Conservation (phyloP, 1,140 invertebrate genomes). For the Brachionus koreanus region DNA sequence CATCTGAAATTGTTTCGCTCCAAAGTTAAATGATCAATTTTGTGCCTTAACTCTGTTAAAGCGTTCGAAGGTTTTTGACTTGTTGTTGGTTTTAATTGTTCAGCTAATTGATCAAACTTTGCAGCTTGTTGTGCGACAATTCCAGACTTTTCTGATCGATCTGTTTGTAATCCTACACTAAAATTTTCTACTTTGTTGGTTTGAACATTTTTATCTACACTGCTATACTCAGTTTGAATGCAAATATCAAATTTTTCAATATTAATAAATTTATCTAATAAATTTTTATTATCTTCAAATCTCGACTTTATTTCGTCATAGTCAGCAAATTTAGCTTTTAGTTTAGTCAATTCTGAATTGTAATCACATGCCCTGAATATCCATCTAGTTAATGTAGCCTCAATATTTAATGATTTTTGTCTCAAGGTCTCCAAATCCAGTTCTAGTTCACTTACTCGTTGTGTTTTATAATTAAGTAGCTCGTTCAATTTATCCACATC, state of each 20-base stretch:
- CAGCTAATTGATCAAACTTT: slow-evolving; percentile 3
- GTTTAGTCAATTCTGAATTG: slow-evolving; percentile 19
- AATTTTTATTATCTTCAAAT: not conserved
- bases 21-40: slow-evolving; percentile 25
- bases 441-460: slow-evolving; percentile 12
- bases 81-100: not conserved
- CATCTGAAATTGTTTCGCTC: not conserved
- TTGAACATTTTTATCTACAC: not conserved
- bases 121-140: slow-evolving; percentile 28
- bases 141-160: not conserved
- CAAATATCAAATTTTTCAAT: not conserved
- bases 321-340: not conserved
- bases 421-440: slow-evolving; percentile 19
- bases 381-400: slow-evolving; percentile 4
- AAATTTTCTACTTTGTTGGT: not conserved
- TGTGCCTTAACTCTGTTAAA: not conserved
- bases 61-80: not conserved
- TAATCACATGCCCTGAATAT: slow-evolving; percentile 41
- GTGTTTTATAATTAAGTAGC: not conserved
- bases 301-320: not conserved
- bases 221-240: not conserved
- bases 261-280: not conserved
- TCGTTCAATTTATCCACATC: slow-evolving; percentile 7
- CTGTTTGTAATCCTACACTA: not conserved
- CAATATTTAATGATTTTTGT: not conserved